Conservation (phyloP, 2,888 invertebrate species). For the Noctua fimbriata region DNA sequence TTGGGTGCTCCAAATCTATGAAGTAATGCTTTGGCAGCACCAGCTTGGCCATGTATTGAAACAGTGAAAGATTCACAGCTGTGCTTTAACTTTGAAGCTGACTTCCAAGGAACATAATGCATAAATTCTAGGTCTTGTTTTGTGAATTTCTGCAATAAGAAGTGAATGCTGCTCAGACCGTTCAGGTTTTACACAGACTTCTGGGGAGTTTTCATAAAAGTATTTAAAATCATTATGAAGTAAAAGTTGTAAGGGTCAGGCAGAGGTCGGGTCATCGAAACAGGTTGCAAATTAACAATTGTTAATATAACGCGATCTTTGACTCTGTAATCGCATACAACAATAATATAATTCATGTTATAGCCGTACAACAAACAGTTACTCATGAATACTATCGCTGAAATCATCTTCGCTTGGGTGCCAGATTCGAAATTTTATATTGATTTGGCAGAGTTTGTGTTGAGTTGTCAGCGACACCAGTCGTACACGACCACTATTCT, state of each 20-base stretch:
- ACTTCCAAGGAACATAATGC: neutral
- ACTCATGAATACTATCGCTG: constrained; percentile 16
- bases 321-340: constrained; percentile 11
- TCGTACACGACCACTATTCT: constrained; percentile 9
- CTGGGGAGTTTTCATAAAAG: neutral
- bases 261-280: constrained; percentile 5
- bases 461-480: constrained; percentile 23
- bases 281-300: constrained; percentile 18
- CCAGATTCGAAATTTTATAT: constrained; percentile 46
- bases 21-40: neutral
- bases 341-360: constrained; percentile 23
- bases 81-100: neutral
- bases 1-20: constrained; percentile 1
- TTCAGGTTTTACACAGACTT: neutral
- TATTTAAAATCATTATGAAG: constrained; percentile 1
- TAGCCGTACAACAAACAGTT: constrained; percentile 11
- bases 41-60: neutral
- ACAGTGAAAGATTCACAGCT: neutral
- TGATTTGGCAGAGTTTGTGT: constrained; percentile 37
- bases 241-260: constrained; percentile 11
- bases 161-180: neutral
- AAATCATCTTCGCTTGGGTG: constrained; percentile 25
- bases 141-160: neutral
- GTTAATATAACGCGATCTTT: constrained; percentile 14
- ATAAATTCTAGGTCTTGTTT: neutral